phyloP scores from a whole-genome alignment of 2,797 vertebrate species.

The Centropyge bicolor region DNA sequence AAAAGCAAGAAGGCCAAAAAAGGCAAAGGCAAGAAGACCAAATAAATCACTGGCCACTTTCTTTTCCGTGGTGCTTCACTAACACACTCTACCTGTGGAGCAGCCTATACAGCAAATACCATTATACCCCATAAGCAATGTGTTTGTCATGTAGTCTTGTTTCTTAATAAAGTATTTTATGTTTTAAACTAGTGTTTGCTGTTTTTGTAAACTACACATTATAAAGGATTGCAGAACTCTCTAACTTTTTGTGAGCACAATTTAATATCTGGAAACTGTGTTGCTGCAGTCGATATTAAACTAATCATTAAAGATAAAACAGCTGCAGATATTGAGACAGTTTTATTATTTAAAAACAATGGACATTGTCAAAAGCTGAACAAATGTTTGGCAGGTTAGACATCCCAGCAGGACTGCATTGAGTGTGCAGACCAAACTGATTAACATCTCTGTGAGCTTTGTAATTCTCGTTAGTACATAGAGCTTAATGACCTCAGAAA shows the following conservation, averaged over 20 bases:
- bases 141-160: neutral
- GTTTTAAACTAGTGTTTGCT: neutral
- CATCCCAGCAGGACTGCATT: neutral
- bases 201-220: neutral
- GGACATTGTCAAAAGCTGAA: neutral
- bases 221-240: neutral
- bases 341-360: neutral
- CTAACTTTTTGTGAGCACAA: neutral
- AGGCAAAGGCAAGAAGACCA: slow-evolving; percentile 83
- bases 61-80: neutral
- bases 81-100: neutral
- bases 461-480: neutral
- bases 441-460: neutral
- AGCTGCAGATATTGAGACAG: neutral
- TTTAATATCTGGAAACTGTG: neutral
- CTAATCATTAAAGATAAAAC: neutral
- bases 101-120: neutral
- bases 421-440: neutral
- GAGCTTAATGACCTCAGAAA: neutral
- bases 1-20: slow-evolving; percentile 82
- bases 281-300: neutral
- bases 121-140: neutral
- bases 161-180: slow-evolving; percentile 8
- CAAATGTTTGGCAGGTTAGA: neutral
- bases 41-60: slow-evolving; percentile 39